phyloP scores from a whole-genome alignment of 1,140 invertebrate genomes.

The Hestina assimilis region DNA sequence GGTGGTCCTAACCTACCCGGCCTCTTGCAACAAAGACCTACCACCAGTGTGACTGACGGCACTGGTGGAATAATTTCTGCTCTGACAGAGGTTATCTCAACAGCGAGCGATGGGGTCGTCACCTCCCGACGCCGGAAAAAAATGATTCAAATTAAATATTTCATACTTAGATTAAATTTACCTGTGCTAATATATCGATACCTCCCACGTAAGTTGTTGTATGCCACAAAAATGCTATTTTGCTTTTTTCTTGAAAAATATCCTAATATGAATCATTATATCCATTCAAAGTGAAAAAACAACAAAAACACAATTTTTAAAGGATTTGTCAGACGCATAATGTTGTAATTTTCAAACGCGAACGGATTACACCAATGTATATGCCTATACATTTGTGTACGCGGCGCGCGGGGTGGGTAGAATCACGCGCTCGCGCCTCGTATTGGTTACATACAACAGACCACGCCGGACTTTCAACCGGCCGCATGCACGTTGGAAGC shows the following conservation, averaged over 20 bases:
- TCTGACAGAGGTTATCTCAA: too few species aligned
- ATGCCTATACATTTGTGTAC: conserved; percentile 1
- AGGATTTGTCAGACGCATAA: not conserved
- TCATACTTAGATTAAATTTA: too few species aligned
- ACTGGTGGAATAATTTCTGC: too few species aligned
- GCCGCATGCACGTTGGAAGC: not conserved
- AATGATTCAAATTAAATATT: too few species aligned
- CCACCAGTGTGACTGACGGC: too few species aligned
- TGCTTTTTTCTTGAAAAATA: not conserved
- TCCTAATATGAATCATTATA: not conserved
- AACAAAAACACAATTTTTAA: not conserved
- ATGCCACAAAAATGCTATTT: conserved; percentile 12
- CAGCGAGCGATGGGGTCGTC: too few species aligned
- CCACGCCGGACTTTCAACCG: not conserved
- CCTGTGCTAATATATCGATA: too few species aligned
- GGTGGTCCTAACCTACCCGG: too few species aligned
- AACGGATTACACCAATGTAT: not conserved
- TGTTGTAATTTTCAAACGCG: not conserved
- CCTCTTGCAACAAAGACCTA: too few species aligned
- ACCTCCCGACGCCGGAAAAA: too few species aligned
- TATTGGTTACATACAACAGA: conserved; percentile 13
- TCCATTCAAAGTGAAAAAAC: not conserved
- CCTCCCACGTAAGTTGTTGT: conserved; percentile 11
- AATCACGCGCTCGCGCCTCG: conserved; percentile 2
- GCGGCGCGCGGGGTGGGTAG: conserved; percentile 1